phyloP scores from a whole-genome alignment of 2,113 vertebrate genomes.

The chimpanzee (Pan troglodytes) region NHGRI_mPanTro3-v2.1_pri NC_072408.2:106807501-106808000 shows the following conservation, averaged over 20 bases:
- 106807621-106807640: constrained; percentile 20
- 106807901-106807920: neutral
- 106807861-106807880: neutral
- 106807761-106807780: constrained; percentile 2
- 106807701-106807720: too few species aligned
- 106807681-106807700: constrained; percentile 14
- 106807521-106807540: neutral
- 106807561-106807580: constrained; percentile 24
- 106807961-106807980: neutral
- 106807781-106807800: neutral
- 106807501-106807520: neutral
- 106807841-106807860: neutral
- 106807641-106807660: constrained; percentile 8
- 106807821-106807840: neutral
- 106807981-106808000: constrained; percentile 31
- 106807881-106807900: neutral
- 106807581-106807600: neutral
- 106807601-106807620: neutral
- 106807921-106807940: constrained; percentile 12
- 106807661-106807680: neutral
- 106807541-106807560: neutral
- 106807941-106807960: neutral
- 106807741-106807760: neutral
- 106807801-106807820: neutral
- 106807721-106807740: neutral